Evolutionary conservation across 1,140 invertebrate genomes (phyloP), one percentile per base, ranked within the genome.

Genomic region (Hydropsyche tenuis): DNA sequence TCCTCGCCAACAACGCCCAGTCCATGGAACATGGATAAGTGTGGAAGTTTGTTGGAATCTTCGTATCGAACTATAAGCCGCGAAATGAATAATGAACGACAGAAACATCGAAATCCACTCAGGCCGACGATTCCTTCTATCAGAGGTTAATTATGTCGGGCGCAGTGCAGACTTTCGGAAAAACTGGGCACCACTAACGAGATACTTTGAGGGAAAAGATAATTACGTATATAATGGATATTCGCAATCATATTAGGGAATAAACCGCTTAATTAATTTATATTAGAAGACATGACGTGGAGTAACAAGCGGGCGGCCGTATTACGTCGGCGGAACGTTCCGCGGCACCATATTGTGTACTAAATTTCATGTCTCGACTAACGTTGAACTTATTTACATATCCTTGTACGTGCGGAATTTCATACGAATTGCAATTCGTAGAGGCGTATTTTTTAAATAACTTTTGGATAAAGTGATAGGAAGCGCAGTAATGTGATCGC

Each of bases 81-180:
- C 22, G 23, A 25, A 60, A 60, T 60, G 56, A 60, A 60, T 60
- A 60, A 60, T 60, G 56, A 60, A 25, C 56, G 56, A 25, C 20
- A 20, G 22, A 25, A 60, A 60, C 56, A 60, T 60, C 23, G 56
- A 60, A 60, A 60, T 20, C 56, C 56, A 60, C 56, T 60, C 23
- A 60, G 25, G 51, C 51, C 22, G 22, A 16, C 11, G 18, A 60
- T 25, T 60, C n/a, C 22, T 20, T 27, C 22, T 18, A 60, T 23
- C 56, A 25, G 25, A 60, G 56, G 56, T 60, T 60, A 27, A 18
- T 23, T 25, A 60, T 60, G 22, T 60, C 1, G 20, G 3, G 56
- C 5, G 11, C 20, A 9, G 30, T 37, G 30, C n/a, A n/a, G n/a
- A n/a, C n/a, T n/a, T n/a, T n/a, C n/a, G n/a, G n/a, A n/a, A n/a